These are phyloP conservation scores for Coptodon bakossiorum DNA, from an alignment of 2,113 vertebrate genomes.

Conservation along the genomic window DNA sequence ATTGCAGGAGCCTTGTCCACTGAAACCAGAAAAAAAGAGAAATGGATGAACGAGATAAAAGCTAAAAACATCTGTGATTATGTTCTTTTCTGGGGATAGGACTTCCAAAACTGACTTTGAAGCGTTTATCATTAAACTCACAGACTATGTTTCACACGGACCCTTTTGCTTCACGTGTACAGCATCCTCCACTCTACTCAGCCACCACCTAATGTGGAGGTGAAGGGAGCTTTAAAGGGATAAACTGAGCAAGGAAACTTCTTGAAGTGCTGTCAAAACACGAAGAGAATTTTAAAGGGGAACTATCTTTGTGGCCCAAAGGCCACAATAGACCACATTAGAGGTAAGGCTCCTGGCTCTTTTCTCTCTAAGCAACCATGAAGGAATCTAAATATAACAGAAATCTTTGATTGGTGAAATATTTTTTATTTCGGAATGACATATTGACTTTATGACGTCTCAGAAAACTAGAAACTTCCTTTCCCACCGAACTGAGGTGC, in stretches of 20 bases:
- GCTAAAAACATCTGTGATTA: background rate
- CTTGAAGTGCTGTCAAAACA: slow-evolving; percentile 9
- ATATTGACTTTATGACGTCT: background rate
- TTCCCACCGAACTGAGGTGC: background rate
- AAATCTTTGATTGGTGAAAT: background rate
- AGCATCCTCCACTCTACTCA: background rate
- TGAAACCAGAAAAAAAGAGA: slow-evolving; percentile 2
- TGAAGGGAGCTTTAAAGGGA: slow-evolving; percentile 10
- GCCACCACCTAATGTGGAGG: background rate
- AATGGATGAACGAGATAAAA: slow-evolving; percentile 4
- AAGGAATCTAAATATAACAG: slow-evolving; percentile 40
- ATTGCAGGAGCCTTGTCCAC: slow-evolving; percentile 17
- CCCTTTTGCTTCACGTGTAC: slow-evolving; percentile 18
- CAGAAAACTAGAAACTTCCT: background rate
- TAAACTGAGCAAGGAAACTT: slow-evolving; percentile 15
- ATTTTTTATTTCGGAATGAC: background rate
- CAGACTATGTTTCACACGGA: slow-evolving; percentile 28
- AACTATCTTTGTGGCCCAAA: background rate
- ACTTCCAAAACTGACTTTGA: slow-evolving; percentile 13
- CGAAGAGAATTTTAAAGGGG: slow-evolving; percentile 23
- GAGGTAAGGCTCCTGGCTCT: slow-evolving; percentile 57
- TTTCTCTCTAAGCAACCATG: slow-evolving; percentile 39
- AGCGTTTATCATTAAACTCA: slow-evolving; percentile 1
- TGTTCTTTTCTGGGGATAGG: slow-evolving; percentile 18
- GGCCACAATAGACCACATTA: slow-evolving; percentile 1